Conservation (phyloP, 2,888 invertebrate genomes). For the Pollenia griseotomentosa region DNA sequence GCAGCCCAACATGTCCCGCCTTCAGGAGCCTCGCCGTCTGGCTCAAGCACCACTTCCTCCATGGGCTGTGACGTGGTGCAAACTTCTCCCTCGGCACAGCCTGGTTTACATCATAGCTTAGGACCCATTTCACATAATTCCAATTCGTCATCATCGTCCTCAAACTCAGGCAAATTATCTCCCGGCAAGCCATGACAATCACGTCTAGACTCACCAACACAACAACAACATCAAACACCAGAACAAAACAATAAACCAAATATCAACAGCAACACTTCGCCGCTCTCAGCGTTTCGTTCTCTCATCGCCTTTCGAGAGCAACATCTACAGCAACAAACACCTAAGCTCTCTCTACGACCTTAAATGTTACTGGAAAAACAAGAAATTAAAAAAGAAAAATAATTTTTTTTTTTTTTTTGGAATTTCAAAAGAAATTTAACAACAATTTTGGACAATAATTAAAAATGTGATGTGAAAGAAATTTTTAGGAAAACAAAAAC, state of each 20-base stretch:
- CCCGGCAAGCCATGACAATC: conserved; percentile 84
- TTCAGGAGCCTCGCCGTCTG: conserved; percentile 85
- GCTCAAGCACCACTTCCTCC: conserved; percentile 85
- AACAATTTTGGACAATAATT: conserved; percentile 84
- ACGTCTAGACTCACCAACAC: conserved; percentile 73
- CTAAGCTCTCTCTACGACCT: conserved; percentile 82
- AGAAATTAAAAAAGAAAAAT: conserved; percentile 35
- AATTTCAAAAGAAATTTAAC: conserved; percentile 65
- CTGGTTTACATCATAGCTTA: conserved; percentile 75
- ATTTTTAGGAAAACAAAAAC: conserved; percentile 43
- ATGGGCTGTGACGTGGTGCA: conserved; percentile 83
- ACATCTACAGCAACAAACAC: conserved; percentile 80
- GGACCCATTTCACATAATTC: conserved; percentile 83
- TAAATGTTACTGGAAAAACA: conserved; percentile 74
- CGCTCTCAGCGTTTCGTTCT: conserved; percentile 83
- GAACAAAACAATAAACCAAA: conserved; percentile 71
- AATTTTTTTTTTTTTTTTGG: conserved; percentile 14
- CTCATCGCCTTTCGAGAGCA: conserved; percentile 83
- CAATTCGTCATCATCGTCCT: conserved; percentile 82
- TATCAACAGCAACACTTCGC: conserved; percentile 73
- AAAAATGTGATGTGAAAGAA: conserved; percentile 84
- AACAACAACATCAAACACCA: conserved; percentile 72
- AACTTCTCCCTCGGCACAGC: conserved; percentile 78
- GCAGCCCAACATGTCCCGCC: conserved; percentile 81
- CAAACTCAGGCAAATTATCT: conserved; percentile 83